These are phyloP conservation scores for Tupaia chinensis DNA, from an alignment of 2,113 vertebrate genomes.

Conservation along the genomic window DNA sequence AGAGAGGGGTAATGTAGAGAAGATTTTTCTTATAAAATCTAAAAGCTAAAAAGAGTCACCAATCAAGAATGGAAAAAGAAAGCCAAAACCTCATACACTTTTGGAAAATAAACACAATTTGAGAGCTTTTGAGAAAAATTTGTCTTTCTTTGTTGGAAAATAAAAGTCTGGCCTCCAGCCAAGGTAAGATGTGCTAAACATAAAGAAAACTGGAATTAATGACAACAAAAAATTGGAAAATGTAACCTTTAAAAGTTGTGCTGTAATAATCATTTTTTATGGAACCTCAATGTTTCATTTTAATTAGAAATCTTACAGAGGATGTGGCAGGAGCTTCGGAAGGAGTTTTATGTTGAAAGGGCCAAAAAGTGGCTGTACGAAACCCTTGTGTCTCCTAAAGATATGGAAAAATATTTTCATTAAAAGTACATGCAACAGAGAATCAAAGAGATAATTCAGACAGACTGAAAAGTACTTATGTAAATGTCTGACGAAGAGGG, in stretches of 20 bases:
- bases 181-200: not conserved
- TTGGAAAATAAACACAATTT: not conserved
- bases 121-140: not conserved
- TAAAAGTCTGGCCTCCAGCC: not conserved
- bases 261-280: not conserved
- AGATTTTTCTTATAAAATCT: not conserved
- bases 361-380: not conserved
- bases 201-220: not conserved
- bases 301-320: conserved; percentile 23
- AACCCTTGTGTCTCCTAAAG: not conserved
- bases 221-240: not conserved
- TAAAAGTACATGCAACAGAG: not conserved
- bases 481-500: not conserved
- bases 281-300: not conserved
- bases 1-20: not conserved
- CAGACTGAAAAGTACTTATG: not conserved
- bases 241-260: not conserved
- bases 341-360: conserved; percentile 15
- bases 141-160: not conserved
- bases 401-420: not conserved
- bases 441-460: not conserved
- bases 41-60: not conserved
- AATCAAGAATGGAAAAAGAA: not conserved
- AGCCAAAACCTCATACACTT: not conserved
- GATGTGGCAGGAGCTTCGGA: not conserved